Percentiles rank a stretch among this genome's conserved stretches.
Evolutionary conservation across 2,888 invertebrate genomes (phyloP).

Genomic region (Trissolcus japonicus): DNA sequence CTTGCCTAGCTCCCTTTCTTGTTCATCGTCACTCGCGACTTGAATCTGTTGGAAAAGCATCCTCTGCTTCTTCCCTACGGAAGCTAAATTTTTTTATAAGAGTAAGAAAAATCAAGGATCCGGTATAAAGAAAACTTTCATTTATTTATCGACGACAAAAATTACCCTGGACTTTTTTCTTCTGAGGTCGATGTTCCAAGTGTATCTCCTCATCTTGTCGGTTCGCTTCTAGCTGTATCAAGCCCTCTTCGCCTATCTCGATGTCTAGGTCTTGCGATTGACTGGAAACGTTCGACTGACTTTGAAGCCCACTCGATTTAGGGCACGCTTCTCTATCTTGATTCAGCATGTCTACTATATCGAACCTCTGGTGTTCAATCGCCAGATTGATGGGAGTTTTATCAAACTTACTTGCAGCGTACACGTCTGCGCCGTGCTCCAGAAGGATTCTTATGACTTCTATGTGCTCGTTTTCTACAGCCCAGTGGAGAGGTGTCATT

Average conservation of each 20-base stretch:
- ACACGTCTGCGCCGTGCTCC: conserved; percentile 84
- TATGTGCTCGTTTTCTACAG: conserved; percentile 87
- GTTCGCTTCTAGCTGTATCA: conserved; percentile 68
- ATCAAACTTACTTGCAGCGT: conserved; percentile 84
- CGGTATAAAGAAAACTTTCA: too few species aligned
- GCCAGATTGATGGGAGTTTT: conserved; percentile 84
- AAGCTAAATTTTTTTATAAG: conserved; percentile 44
- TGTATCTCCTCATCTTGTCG: conserved; percentile 56
- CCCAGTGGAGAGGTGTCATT: conserved; percentile 97
- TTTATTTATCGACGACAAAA: too few species aligned
- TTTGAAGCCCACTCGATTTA: conserved; percentile 49
- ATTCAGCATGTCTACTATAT: conserved; percentile 80
- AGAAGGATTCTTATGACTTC: conserved; percentile 84
- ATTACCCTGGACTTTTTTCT: conserved; percentile 65
- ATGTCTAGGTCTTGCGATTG: conserved; percentile 68
- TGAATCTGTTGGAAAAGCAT: conserved; percentile 72
- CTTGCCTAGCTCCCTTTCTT: conserved; percentile 63
- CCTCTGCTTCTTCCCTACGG: conserved; percentile 67
- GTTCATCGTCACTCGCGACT: conserved; percentile 65
- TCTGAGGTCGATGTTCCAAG: conserved; percentile 63
- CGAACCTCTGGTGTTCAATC: conserved; percentile 80
- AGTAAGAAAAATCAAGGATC: too few species aligned
- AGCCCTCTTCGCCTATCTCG: conserved; percentile 71
- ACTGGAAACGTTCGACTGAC: conserved; percentile 18
- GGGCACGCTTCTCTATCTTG: conserved; percentile 70